Base-by-base conservation (phyloP, 2,888 invertebrate genomes). In the Phaonia tiefii region DNA sequence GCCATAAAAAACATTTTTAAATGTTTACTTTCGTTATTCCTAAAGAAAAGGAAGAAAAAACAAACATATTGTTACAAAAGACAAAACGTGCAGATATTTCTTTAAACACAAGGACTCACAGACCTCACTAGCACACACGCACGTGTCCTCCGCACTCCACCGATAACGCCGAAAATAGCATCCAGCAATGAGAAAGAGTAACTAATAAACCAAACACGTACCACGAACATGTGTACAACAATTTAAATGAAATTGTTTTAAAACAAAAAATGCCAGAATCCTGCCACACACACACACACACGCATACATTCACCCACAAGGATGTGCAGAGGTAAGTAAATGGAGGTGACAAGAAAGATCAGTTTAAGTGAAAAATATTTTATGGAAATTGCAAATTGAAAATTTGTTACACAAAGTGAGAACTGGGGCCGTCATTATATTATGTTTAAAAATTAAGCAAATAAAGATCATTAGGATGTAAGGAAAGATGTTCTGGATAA, bases 141-240 rank as follows among this genome's bases (percentile, higher is more conserved):
- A 22, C 54, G 17, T 26, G 42, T 31, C 31, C 56, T 4, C 8
- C 10, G 25, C 26, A 58, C 11, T 5, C 13, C n/a, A n/a, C n/a
- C n/a, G n/a, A n/a, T n/a, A n/a, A 31, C 31, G 31, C 31, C 8
- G 31, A n/a, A 13, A 10, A 67, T 67, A 65, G 13, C n/a, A 22
- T 10, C 25, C 17, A 20, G 15, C 13, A 54, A 25, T 0, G 17
- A 42, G 22, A 58, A 60, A 15, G 37, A 17, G 15, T 60, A 60
- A 75, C 79, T 80, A 72, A 80, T 67, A 80, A 75, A 72, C 75
- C 72, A 56, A 75, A 75, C 75, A 80, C 75, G 79, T 75, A 37
- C 60, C 11, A 37, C 20, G 72, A 63, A 46, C 72, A 69, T 72
- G 72, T 46, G 44, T 44, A n/a, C 25, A 69, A 80, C 51, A 75